Percentiles rank a stretch among this genome's conserved stretches.
phyloP scores from a whole-genome alignment of 2,113 vertebrate species.

The Dryoscopus gambensis region DNA sequence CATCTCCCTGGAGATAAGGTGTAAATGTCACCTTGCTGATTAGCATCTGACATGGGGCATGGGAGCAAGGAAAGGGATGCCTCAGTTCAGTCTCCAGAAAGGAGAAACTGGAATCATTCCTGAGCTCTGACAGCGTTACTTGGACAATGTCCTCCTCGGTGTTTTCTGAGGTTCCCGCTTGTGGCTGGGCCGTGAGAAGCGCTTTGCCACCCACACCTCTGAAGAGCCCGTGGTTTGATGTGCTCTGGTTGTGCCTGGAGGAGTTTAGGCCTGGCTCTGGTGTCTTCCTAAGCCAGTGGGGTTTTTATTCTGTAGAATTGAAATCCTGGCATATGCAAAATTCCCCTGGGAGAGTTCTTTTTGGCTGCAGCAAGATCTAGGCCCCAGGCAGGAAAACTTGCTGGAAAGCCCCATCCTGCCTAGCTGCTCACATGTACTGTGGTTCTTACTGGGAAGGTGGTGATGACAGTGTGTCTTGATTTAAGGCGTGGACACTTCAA shows the following conservation, averaged over 20 bases:
- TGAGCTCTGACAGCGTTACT: not conserved
- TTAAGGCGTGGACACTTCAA: not conserved
- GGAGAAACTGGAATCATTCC: not conserved
- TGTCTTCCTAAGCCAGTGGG: not conserved
- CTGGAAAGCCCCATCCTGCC: not conserved
- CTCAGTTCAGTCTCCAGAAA: not conserved
- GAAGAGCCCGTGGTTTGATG: not conserved
- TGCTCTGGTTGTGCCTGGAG: not conserved
- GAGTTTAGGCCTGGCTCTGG: not conserved
- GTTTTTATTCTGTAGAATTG: not conserved
- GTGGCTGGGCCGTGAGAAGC: not conserved
- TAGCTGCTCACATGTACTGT: not conserved
- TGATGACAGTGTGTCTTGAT: not conserved
- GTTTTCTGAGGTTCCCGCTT: not conserved
- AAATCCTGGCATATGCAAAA: not conserved
- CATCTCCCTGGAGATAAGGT: slow-evolving; percentile 6
- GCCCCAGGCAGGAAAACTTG: not conserved
- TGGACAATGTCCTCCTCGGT: accelerated
- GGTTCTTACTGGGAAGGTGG: not conserved
- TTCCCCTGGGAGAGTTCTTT: not conserved
- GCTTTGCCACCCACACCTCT: not conserved
- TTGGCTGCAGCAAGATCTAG: not conserved
- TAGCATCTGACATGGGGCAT: not conserved
- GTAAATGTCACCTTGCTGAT: not conserved
- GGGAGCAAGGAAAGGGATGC: not conserved